A percentile compares a stretch with the other conserved stretches of the same genome.
Conservation (phyloP, 2,113 vertebrate species). For the Otus sunia region DNA sequence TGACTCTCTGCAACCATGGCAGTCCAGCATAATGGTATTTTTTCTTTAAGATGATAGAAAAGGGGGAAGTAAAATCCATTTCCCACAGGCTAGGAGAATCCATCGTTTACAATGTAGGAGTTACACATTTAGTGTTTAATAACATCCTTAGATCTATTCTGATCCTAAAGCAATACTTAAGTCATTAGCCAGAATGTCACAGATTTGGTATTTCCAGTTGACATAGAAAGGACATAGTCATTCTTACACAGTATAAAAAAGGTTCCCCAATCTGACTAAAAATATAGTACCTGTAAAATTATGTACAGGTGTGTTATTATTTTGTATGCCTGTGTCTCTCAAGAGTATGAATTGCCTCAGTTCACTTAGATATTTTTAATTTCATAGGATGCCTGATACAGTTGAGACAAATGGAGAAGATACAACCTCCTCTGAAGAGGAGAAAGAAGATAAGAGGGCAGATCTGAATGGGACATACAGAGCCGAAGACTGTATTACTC, state of each 20-base stretch:
- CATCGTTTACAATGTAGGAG: not conserved
- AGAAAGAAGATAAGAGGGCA: slow-evolving; percentile 75
- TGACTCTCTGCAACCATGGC: not conserved
- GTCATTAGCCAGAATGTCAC: not conserved
- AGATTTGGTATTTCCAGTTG: not conserved
- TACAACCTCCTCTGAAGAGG: slow-evolving; percentile 84
- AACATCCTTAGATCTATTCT: not conserved
- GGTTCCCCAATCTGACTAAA: not conserved
- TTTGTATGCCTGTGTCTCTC: not conserved
- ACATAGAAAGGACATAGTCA: not conserved
- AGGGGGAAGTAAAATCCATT: not conserved
- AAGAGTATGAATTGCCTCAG: not conserved
- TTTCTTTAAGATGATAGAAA: not conserved
- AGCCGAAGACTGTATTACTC: slow-evolving; percentile 40
- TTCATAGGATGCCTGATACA: slow-evolving; percentile 72
- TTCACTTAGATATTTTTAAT: not conserved
- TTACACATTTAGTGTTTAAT: not conserved
- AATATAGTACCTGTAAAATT: not conserved
- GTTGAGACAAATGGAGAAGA: slow-evolving; percentile 80
- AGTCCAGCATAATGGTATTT: not conserved
- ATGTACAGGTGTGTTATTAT: not conserved
- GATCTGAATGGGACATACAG: not conserved
- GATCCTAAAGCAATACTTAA: not conserved
- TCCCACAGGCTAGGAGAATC: not conserved
- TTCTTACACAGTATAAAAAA: not conserved